Evolutionary conservation across 2,113 vertebrate species (phyloP), one percentile per base, ranked within the genome.

Genomic region (Python bivittatus): DNA sequence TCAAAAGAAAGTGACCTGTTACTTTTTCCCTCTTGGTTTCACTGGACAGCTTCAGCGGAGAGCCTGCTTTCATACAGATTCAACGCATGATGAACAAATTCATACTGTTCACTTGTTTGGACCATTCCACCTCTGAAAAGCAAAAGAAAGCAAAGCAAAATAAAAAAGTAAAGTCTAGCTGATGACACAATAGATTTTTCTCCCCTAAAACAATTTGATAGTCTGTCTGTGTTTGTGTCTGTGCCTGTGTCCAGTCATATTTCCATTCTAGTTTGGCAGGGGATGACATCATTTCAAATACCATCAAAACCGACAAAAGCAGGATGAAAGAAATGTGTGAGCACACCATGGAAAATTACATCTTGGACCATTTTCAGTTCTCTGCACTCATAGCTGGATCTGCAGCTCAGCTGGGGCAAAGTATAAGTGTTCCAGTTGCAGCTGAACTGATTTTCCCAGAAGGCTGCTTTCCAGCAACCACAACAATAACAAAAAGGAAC

Each of bases 81-180:
- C 94, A 99, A 96, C 58, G 99, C 99, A 17, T 99, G 99, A 93
- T 99, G 99, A 90, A 99, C 98, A 91, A 99, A 99, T 96, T 99
- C 98, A 89, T 99, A 99, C 97, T 99, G 99, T 97, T 99, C 99
- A 0, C 98, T 98, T n/a, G 99, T 99, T 96, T 99, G 99, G 96
- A 99, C 99, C 99, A 99, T 99, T 56, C 99, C 99, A 20, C 99
- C 99, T 93, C 99, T 99, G 97, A 27, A 95, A 96, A 93, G 54
- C 88, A 95, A 93, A 95, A 56, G 94, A 15, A 90, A 8, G 0
- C n/a, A 58, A 20, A 33, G 3, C 33, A 38, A 25, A 25, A 42
- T 27, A 6, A 29, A 23, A 91, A 25, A 25, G 60, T 42, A 33
- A 29, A 13, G 9, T 22, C 15, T 6, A 17, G 6, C 22, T 60